phyloP scores from a whole-genome alignment of 2,888 invertebrate genomes.

The Drosophila heteroneura region DNA sequence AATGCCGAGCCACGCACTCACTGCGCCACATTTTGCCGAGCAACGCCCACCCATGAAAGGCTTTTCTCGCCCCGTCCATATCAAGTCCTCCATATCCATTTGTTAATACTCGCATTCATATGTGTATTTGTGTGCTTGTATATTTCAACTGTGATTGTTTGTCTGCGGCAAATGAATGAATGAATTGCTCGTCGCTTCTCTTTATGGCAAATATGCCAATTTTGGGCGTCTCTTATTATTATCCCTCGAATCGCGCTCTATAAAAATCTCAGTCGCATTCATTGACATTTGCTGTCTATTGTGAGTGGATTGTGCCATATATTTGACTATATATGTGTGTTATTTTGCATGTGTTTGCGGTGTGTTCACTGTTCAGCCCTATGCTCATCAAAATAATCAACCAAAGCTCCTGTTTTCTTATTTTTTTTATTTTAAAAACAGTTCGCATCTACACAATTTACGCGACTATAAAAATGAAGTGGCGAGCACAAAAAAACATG shows the following conservation, averaged over 20 bases:
- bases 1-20: conserved; percentile 30
- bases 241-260: conserved; percentile 36
- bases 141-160: conserved; percentile 71
- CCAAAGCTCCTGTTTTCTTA: conserved; percentile 58
- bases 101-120: conserved; percentile 77
- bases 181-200: conserved; percentile 66
- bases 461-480: conserved; percentile 69
- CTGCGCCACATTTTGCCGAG: conserved; percentile 23
- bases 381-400: conserved; percentile 77
- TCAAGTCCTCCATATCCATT: conserved; percentile 47
- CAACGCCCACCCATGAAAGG: conserved; percentile 8
- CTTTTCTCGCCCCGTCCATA: not conserved
- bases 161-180: conserved; percentile 80
- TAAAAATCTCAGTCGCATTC: conserved; percentile 55
- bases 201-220: conserved; percentile 76
- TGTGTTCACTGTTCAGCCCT: conserved; percentile 67
- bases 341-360: conserved; percentile 20
- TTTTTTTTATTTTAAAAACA: conserved; percentile 52
- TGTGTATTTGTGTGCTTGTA: conserved; percentile 55
- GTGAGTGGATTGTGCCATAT: conserved; percentile 23
- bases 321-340: conserved; percentile 18
- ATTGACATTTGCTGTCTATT: conserved; percentile 73
- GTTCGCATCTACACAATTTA: conserved; percentile 67
- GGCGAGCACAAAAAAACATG: conserved; percentile 47
- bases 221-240: conserved; percentile 44